Evolutionary conservation across 2,888 invertebrate genomes (phyloP), one percentile per base, ranked within the genome.

Genomic region (Amiota communis): DNA sequence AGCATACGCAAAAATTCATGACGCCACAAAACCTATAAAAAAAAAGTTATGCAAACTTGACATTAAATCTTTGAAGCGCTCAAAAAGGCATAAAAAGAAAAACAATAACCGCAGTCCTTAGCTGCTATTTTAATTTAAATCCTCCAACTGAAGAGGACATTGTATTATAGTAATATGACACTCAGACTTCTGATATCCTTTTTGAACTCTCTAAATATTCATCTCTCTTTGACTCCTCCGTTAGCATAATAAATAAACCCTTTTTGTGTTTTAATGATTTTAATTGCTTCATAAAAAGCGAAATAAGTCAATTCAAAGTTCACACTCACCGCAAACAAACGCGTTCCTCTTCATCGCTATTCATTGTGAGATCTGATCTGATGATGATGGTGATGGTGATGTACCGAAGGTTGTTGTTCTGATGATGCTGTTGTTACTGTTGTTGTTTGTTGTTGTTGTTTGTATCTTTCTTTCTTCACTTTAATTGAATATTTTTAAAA

Each of bases 241-340:
- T 6, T 6, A 1, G 36, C 36, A 36, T 36, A 36, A 36, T 36
- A 36, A 36, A 36, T 36, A 36, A 36, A 36, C 36, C 36, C 6
- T 36, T 36, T 36, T 36, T 36, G 36, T 36, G 36, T 36, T 36
- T 36, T 53, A 10, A 15, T 69, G 15, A 51, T 51, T 20, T 59
- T 59, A 59, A 59, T 59, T 59, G 59, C 12, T 59, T 59, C 15
- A 59, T 17, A 59, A 15, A 59, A 36, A 36, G 36, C 36, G 36
- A 59, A 59, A 59, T 10, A 63, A 67, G 65, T 49, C 36, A 36
- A 36, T 36, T 36, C 36, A 36, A 36, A 36, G 9, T 68, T 68
- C 46, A 76, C 74, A 84, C 83, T 85, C 77, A 83, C 83, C 83
- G 84, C 74, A 83, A 81, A 79, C 84, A 83, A 72, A 83, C 73